phyloP scores from a whole-genome alignment of 2,888 invertebrate genomes.

The Eupsilia transversa region DNA sequence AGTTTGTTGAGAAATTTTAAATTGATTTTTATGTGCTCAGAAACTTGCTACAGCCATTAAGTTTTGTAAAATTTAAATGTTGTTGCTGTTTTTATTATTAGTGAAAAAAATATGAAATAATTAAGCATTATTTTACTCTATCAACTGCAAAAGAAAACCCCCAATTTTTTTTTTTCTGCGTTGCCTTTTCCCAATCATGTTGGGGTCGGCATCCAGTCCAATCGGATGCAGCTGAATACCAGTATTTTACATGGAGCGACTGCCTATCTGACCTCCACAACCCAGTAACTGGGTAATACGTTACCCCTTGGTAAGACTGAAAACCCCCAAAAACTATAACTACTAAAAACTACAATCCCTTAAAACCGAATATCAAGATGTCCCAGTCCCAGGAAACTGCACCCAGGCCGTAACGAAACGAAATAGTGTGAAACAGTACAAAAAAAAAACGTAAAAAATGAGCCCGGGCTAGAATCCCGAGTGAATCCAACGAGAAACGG shows the following conservation, averaged over 20 bases:
- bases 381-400: conserved; percentile 46
- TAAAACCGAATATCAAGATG: conserved; percentile 48
- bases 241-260: too few species aligned
- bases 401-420: conserved; percentile 69
- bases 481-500: conserved; percentile 85
- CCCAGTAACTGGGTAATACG: too few species aligned
- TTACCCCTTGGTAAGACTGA: too few species aligned
- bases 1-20: too few species aligned
- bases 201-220: too few species aligned
- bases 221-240: too few species aligned
- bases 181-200: too few species aligned
- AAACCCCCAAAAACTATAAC: not conserved
- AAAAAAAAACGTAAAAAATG: conserved; percentile 81
- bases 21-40: not conserved
- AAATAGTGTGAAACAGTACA: conserved; percentile 85
- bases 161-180: too few species aligned
- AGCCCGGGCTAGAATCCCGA: conserved; percentile 80
- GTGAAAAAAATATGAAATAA: not conserved
- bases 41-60: not conserved
- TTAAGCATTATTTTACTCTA: not conserved
- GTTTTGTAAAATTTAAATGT: not conserved
- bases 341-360: conserved; percentile 12
- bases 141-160: not conserved
- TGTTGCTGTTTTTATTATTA: not conserved
- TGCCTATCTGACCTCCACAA: too few species aligned